Percentiles rank a stretch among this genome's conserved stretches.
phyloP scores from a whole-genome alignment of 2,888 invertebrate species.

The Drosophila lutescens region DNA sequence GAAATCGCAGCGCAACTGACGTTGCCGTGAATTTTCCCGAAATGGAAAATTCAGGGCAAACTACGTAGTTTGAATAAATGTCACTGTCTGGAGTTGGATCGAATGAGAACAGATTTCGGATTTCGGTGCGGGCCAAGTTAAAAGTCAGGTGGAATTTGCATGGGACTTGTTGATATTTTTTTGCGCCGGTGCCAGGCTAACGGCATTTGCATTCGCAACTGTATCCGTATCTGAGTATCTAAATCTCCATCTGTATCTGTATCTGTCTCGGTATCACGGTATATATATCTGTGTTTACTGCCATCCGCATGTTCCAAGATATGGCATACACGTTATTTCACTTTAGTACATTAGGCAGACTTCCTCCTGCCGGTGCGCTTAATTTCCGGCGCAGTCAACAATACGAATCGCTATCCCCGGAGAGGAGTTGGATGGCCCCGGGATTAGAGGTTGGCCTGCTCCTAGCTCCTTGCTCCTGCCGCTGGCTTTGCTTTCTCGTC shows the following conservation, averaged over 20 bases:
- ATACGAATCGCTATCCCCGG: slow-evolving; percentile 35
- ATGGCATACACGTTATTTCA: slow-evolving; percentile 57
- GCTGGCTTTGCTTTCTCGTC: slow-evolving; percentile 16
- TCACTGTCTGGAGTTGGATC: slow-evolving; percentile 12
- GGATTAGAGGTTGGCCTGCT: slow-evolving; percentile 34
- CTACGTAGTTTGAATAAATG: slow-evolving; percentile 25
- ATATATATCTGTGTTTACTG: slow-evolving; percentile 23
- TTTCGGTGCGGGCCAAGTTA: slow-evolving; percentile 1
- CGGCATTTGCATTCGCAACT: slow-evolving; percentile 19
- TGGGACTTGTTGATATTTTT: slow-evolving; percentile 18
- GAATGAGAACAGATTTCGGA: slow-evolving; percentile 18
- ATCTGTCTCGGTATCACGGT: slow-evolving; percentile 1
- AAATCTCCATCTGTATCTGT: neutral
- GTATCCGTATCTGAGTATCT: slow-evolving; percentile 1
- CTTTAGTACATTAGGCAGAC: slow-evolving; percentile 62
- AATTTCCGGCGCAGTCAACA: slow-evolving; percentile 68
- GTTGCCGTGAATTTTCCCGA: slow-evolving; percentile 11
- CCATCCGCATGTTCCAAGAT: slow-evolving; percentile 36
- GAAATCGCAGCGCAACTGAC: slow-evolving; percentile 21
- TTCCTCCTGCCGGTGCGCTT: slow-evolving; percentile 65
- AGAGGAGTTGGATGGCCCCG: slow-evolving; percentile 10
- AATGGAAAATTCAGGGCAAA: slow-evolving; percentile 15
- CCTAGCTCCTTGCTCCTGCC: no score
- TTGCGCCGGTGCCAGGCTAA: neutral
- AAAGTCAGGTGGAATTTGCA: slow-evolving; percentile 15